These are phyloP conservation scores for Paratrypauchen microcephalus DNA, from an alignment of 2,797 vertebrate genomes.

Conservation along the genomic window DNA sequence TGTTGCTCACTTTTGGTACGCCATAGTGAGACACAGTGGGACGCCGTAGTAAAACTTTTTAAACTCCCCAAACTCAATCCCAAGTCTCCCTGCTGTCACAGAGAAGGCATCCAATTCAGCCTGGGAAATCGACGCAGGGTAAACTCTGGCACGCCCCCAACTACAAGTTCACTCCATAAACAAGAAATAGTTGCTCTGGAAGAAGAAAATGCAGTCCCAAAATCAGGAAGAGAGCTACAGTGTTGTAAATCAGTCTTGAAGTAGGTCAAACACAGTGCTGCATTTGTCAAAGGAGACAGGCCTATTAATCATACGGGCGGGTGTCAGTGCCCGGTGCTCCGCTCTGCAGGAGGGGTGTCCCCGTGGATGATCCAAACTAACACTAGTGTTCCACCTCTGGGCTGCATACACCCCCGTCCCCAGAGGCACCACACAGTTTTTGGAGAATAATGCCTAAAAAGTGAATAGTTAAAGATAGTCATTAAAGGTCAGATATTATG, in stretches of 20 bases:
- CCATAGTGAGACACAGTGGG: no score
- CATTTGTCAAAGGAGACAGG: conserved; percentile 75
- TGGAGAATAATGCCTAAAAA: not conserved
- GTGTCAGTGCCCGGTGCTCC: conserved; percentile 61
- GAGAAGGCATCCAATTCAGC: conserved; percentile 8
- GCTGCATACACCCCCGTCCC: conserved; percentile 32
- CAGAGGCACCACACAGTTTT: not conserved
- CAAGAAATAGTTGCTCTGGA: conserved; percentile 5
- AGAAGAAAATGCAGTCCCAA: conserved; percentile 17
- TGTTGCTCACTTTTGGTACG: no score
- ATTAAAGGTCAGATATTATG: no score
- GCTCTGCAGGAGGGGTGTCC: conserved; percentile 68
- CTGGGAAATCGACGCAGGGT: conserved; percentile 28
- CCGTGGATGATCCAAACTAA: conserved; percentile 49
- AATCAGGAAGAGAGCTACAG: conserved; percentile 9
- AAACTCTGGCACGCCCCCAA: conserved; percentile 32
- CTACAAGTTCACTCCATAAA: conserved; percentile 3
- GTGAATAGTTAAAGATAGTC: no score
- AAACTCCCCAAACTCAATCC: not conserved
- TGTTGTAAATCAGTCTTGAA: conserved; percentile 58
- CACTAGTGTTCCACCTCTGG: conserved; percentile 43
- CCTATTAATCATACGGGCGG: conserved; percentile 72
- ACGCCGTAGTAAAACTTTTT: not conserved
- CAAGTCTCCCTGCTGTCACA: conserved; percentile 19
- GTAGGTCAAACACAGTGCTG: conserved; percentile 65